Evolutionary conservation across 2,888 invertebrate genomes (phyloP).

Genomic region (Lithophane leautieri): DNA sequence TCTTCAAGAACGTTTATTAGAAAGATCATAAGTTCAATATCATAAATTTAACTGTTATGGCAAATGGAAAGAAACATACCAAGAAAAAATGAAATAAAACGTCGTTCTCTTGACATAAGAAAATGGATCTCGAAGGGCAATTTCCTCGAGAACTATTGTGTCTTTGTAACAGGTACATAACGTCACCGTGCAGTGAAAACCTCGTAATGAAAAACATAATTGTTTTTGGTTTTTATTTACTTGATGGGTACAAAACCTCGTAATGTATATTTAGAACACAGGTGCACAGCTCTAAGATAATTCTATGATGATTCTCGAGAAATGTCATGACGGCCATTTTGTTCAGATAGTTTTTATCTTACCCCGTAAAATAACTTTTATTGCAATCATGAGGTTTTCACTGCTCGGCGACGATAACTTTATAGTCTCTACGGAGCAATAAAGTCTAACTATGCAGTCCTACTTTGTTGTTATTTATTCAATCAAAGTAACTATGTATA

Average conservation of each 20-base stretch:
- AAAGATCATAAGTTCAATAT: neutral
- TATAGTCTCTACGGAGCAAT: constrained; percentile 12
- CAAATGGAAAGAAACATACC: neutral
- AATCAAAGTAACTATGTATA: neutral
- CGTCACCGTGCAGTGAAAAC: no score
- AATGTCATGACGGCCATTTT: no score
- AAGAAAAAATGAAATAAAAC: constrained; percentile 36
- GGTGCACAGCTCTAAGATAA: no score
- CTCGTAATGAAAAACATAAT: no score
- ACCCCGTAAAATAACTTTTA: no score
- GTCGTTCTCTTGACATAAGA: constrained; percentile 22
- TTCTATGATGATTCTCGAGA: no score
- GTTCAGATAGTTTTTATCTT: no score
- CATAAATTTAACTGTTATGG: constrained; percentile 1
- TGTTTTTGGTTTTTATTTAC: no score
- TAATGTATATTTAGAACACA: no score
- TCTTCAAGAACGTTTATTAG: neutral
- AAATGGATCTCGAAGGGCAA: constrained; percentile 30
- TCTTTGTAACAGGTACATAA: constrained; percentile 26
- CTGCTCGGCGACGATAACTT: no score
- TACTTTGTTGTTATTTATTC: constrained; percentile 3
- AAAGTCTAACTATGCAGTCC: constrained; percentile 14
- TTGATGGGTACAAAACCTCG: no score
- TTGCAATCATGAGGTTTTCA: no score
- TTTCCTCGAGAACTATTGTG: constrained; percentile 48